Percentiles rank a stretch among this genome's conserved stretches.
These are phyloP conservation scores for Anisognathus igniventris DNA, from an alignment of 2,797 vertebrate species.

Conservation along the genomic window DNA sequence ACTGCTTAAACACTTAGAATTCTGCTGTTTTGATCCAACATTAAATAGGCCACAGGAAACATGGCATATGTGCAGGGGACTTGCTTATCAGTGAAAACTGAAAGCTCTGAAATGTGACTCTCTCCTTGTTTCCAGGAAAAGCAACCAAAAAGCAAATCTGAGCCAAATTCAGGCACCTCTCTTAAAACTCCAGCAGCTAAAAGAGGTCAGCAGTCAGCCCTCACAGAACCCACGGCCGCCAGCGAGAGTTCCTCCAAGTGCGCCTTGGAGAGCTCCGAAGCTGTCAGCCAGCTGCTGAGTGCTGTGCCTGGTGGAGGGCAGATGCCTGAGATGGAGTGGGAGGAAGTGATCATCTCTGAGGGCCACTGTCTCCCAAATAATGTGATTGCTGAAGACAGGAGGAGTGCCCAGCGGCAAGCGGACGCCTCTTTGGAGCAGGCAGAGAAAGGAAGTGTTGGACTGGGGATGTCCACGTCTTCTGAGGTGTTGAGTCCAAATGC, in stretches of 20 bases:
- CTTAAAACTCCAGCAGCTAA: slow-evolving; percentile 63
- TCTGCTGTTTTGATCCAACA: not conserved
- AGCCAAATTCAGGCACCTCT: slow-evolving; percentile 58
- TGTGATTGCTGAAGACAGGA: slow-evolving; percentile 35
- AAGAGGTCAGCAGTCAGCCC: slow-evolving; percentile 61
- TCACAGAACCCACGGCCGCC: slow-evolving; percentile 12
- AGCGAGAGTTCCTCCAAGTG: slow-evolving; percentile 51
- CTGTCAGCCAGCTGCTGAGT: slow-evolving; percentile 78
- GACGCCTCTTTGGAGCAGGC: slow-evolving; percentile 39
- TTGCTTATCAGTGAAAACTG: not conserved
- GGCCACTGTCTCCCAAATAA: slow-evolving; percentile 65
- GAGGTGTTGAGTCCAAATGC: slow-evolving; percentile 42
- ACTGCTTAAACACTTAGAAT: not conserved
- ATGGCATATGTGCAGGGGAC: not conserved
- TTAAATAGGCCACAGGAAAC: not conserved
- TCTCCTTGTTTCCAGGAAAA: slow-evolving; percentile 73
- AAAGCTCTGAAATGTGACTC: not conserved
- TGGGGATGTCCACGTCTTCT: not conserved
- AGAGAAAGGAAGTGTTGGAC: slow-evolving; percentile 46
- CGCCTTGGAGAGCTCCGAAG: slow-evolving; percentile 71
- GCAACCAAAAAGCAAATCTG: slow-evolving; percentile 74
- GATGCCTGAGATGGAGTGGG: slow-evolving; percentile 71
- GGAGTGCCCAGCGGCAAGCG: not conserved
- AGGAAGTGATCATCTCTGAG: slow-evolving; percentile 77
- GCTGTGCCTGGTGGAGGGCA: slow-evolving; percentile 54